Percentiles rank a stretch among this genome's conserved stretches.
phyloP scores from a whole-genome alignment of 2,888 invertebrate genomes.

The Aplocera efformata region DNA sequence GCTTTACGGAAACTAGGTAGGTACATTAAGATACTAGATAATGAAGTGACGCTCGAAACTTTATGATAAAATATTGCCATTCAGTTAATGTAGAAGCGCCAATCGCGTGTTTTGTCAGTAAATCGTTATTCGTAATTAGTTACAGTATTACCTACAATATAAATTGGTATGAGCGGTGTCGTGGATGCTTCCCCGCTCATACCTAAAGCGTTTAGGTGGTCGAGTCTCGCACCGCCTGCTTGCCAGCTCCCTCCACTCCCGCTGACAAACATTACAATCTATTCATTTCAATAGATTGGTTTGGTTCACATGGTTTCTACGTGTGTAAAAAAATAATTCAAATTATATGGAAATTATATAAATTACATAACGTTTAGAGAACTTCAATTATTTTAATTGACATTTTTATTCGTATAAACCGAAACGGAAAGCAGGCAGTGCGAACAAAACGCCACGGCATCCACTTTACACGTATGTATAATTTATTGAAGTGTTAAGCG shows the following conservation, averaged over 20 bases:
- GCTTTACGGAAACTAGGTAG: constrained; percentile 10
- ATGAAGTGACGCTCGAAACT: too few species aligned
- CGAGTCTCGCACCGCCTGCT: constrained; percentile 62
- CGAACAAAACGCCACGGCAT: constrained; percentile 71
- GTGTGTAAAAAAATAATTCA: too few species aligned
- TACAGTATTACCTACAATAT: constrained; percentile 77
- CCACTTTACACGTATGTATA: constrained; percentile 67
- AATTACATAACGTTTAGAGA: constrained; percentile 4
- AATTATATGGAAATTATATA: too few species aligned
- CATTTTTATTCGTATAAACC: constrained; percentile 41
- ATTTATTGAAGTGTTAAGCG: constrained; percentile 57
- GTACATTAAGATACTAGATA: constrained; percentile 5
- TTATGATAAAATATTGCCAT: not conserved
- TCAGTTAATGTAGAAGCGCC: constrained; percentile 28
- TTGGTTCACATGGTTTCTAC: too few species aligned
- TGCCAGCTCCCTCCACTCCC: constrained; percentile 3
- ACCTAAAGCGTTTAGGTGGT: constrained; percentile 79
- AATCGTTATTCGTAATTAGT: constrained; percentile 69
- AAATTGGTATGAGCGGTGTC: constrained; percentile 78
- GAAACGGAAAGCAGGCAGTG: constrained; percentile 59
- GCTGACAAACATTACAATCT: too few species aligned
- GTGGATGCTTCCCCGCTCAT: constrained; percentile 79
- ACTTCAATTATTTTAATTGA: constrained; percentile 52
- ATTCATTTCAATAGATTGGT: too few species aligned
- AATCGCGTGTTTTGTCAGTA: constrained; percentile 50